Evolutionary conservation across 92 coral and sea anemone genomes (phyloP).

Genomic region (Parazoanthus atlanticus): DNA sequence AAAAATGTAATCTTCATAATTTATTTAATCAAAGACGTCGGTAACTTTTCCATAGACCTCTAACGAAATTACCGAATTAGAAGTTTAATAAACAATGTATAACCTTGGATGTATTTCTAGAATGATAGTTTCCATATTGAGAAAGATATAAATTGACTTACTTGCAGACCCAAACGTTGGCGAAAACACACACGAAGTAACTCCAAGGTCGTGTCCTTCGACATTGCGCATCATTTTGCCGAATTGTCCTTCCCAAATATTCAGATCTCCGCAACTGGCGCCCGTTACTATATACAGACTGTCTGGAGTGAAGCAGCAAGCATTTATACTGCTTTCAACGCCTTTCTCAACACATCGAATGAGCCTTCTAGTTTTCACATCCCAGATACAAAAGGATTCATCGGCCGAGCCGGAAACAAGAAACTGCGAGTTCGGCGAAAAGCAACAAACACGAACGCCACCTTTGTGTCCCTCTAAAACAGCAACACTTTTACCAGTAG

Average conservation of each 20-base stretch:
- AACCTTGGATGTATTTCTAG: neutral
- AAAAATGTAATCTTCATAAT: no score
- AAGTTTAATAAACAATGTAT: neutral
- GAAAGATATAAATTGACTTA: slow-evolving; percentile 46
- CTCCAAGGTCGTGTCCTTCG: slow-evolving; percentile 96
- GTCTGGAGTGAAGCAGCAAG: slow-evolving; percentile 95
- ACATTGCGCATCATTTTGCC: slow-evolving; percentile 77
- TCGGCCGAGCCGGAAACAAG: slow-evolving; percentile 97
- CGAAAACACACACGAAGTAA: slow-evolving; percentile 85
- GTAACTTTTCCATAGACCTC: neutral
- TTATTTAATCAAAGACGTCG: no score
- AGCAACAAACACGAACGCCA: slow-evolving; percentile 89
- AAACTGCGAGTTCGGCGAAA: slow-evolving; percentile 89
- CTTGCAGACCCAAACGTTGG: slow-evolving; percentile 99
- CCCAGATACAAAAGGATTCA: slow-evolving; percentile 96
- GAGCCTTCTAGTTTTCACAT: slow-evolving; percentile 74
- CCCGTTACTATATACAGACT: slow-evolving; percentile 88
- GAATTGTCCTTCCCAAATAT: slow-evolving; percentile 85
- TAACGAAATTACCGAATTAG: neutral
- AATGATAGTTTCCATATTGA: no score
- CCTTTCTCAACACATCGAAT: slow-evolving; percentile 78
- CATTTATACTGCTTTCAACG: slow-evolving; percentile 87
- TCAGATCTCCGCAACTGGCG: slow-evolving; percentile 85
- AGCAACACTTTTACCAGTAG: slow-evolving; percentile 76
- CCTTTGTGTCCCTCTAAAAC: slow-evolving; percentile 93